Base-by-base conservation (phyloP, 2,888 invertebrate genomes). In the Drosophila planitibia region DNA sequence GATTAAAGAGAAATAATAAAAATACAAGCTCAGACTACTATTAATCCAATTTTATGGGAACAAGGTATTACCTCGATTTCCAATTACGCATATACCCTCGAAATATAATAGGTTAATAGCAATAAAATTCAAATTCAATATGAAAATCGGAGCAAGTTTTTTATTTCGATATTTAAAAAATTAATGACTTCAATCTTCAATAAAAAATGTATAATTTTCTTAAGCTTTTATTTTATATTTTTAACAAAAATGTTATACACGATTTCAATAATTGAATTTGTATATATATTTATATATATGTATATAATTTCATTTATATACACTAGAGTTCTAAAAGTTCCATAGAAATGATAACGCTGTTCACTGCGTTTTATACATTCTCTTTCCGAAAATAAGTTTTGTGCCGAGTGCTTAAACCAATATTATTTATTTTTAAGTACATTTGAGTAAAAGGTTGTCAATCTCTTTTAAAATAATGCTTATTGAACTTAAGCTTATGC, bases 1-100 rank as follows among this genome's bases (percentile, higher is more conserved):
- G 28, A 55, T 55, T 25, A 32, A 25, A 16, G 22, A 2, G 5
- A 22, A 22, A 25, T 61, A 39, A 9, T 30, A 22, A 22, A 7
- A 6, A 6, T 1, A 22, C 12, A 12, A 0, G 19, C 12, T 30
- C 0, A 12, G 1, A 33, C 12, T 19, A 4, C 0, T 4, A 4
- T 6, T 7, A 39, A 28, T 12, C 14, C 12, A 28, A 10, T 14
- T 37, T 37, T 12, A 35, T 28, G 28, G 9, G 16, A 16, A 16
- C 7, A 49, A 28, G 16, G 16, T 28, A 16, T 25, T 16, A 28
- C 5, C 10, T 28, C 1, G 10, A 5, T 22, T 14, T 22, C 0
- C 3, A 12, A 14, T 14, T 22, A 14, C 6, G 6, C 6, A 3
- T 22, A 1, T 39, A 9, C 19, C 4, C 39, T 39, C 9, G 9